Evolutionary conservation across 2,888 invertebrate species (phyloP).

Genomic region (Penaeus monodon): DNA sequence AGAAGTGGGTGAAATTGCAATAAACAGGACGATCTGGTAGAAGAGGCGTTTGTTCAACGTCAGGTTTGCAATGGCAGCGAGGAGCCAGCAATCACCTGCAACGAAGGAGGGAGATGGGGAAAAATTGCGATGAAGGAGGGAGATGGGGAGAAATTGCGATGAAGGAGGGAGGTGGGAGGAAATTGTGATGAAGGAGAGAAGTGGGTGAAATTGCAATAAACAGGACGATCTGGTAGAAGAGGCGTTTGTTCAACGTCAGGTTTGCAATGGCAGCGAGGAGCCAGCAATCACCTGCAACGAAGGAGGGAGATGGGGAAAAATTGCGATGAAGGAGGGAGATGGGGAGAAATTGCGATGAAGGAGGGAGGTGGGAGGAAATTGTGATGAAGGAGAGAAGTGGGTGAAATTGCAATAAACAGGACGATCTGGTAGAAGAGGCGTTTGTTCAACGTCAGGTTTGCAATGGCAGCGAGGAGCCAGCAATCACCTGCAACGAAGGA

Average conservation of each 20-base stretch:
- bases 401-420: too few relatives aligned
- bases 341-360: too few relatives aligned
- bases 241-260: slow-evolving; percentile 85
- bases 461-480: slow-evolving; percentile 95
- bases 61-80: slow-evolving; percentile 94
- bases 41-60: slow-evolving; percentile 89
- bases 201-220: too few relatives aligned
- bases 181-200: too few relatives aligned
- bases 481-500: slow-evolving; percentile 80
- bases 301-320: not conserved
- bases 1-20: too few relatives aligned
- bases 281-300: slow-evolving; percentile 88
- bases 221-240: slow-evolving; percentile 96
- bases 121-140: too few relatives aligned
- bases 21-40: slow-evolving; percentile 95
- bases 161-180: too few relatives aligned
- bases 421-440: slow-evolving; percentile 94
- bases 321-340: too few relatives aligned
- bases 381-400: too few relatives aligned
- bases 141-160: too few relatives aligned
- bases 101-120: not conserved
- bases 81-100: slow-evolving; percentile 91
- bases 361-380: too few relatives aligned
- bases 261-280: slow-evolving; percentile 94
- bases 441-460: slow-evolving; percentile 89